Evolutionary conservation across 2,797 vertebrate genomes (phyloP).

Genomic region (Amniataba percoides): DNA sequence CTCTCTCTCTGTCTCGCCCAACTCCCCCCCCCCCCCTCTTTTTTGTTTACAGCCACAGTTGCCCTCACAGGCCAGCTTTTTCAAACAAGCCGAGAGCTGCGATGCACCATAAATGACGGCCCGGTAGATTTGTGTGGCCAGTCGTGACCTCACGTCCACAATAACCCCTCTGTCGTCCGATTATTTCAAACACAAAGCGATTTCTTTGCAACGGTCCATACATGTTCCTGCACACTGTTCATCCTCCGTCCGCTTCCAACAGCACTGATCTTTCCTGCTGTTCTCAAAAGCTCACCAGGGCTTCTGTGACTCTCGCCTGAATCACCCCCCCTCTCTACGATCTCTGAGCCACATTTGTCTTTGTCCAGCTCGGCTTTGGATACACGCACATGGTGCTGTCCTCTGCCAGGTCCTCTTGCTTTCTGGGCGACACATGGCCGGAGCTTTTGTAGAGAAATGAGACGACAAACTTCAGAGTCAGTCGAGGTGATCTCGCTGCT

Average conservation of each 20-base stretch:
- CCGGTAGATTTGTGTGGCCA: conserved; percentile 10
- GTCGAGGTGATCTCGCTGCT: conserved; percentile 19
- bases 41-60: conserved; percentile 3
- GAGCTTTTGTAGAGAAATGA: conserved; percentile 32
- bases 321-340: conserved; percentile 16
- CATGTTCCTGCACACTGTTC: background rate
- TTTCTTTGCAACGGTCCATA: background rate
- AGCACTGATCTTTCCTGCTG: conserved; percentile 5
- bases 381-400: conserved; percentile 22
- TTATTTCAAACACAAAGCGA: background rate
- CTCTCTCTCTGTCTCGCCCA: background rate
- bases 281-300: conserved; percentile 16
- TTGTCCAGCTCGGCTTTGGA: conserved; percentile 44
- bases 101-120: conserved; percentile 26
- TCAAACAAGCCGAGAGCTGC: conserved; percentile 27
- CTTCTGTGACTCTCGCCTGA: background rate
- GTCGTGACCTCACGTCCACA: background rate
- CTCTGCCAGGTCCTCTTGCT: conserved; percentile 25
- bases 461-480: conserved; percentile 24
- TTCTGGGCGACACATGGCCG: conserved; percentile 3
- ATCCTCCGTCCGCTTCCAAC: conserved; percentile 9
- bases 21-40: background rate
- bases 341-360: conserved; percentile 44
- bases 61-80: conserved; percentile 32
- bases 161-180: background rate